Base-by-base conservation (phyloP, 2,888 invertebrate genomes). In the Saturnia pavonia region DNA sequence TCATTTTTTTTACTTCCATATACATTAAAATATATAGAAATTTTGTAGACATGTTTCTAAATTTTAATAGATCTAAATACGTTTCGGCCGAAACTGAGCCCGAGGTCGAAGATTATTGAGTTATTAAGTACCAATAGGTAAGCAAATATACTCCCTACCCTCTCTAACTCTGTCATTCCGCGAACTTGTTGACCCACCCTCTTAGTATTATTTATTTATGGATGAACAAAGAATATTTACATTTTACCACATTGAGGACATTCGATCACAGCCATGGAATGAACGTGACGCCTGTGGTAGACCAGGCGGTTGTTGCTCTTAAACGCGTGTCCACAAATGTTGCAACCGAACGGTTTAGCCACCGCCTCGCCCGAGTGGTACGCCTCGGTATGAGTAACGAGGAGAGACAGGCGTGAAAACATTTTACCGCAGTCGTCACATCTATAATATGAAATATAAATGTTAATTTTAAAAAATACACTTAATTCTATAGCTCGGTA, bases 381-480 rank as follows among this genome's bases (percentile, higher is more conserved):
- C 0, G 91, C 90, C 72, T 93, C 87, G 70, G 93, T 90, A 82
- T 95, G 95, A 0, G 91, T 87, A 74, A 94, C 94, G 45, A 95
- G 87, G 76, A 94, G 85, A 3, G 94, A 94, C 70, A 94, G 91
- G 0, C 95, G 91, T 60, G 92, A 88, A 80, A 95, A 95, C 1
- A 91, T 85, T 78, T 94, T 94, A 40, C 86, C 84, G 82, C 95
- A 95, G 66, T 91, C 88, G 63, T 94, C 91, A 80, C 95, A 95
- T 79, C 95, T 83, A 76, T 66, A 25, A 27, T 19, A 43, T 25
- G 12, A 6, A 22, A 16, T 45, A 48, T n/a, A n/a, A n/a, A n/a
- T n/a, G n/a, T n/a, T 43, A 43, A 43, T 14, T 1, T 43, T 43
- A 43, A 4, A 12, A 45, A 45, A 45, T 16, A 16, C 2, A 45